Conservation (phyloP, 2,797 vertebrate genomes). For the Hemitrygon akajei region DNA sequence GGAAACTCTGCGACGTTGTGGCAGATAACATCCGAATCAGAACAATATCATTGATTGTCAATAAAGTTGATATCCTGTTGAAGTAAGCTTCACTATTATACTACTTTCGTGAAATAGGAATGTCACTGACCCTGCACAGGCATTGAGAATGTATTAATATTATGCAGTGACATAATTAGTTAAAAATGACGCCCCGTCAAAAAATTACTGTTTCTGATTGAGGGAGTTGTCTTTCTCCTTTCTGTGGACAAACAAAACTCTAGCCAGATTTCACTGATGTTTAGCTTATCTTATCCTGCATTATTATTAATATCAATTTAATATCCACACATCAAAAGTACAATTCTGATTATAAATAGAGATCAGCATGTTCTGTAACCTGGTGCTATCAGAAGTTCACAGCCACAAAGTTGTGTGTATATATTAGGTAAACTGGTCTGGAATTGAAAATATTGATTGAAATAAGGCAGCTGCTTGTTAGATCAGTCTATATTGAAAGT, state of each 20-base stretch:
- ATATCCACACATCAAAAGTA: conserved; percentile 31
- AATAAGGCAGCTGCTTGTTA: background rate
- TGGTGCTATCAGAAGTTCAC: conserved; percentile 14
- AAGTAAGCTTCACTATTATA: background rate
- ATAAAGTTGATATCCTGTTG: background rate
- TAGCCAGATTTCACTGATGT: conserved; percentile 5
- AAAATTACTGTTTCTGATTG: background rate
- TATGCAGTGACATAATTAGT: background rate
- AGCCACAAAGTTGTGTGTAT: background rate
- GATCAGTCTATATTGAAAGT: background rate
- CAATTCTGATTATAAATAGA: background rate
- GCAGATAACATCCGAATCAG: background rate
- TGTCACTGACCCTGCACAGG: background rate
- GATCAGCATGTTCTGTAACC: background rate
- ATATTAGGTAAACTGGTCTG: background rate
- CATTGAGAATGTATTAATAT: background rate
- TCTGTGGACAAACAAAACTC: background rate
- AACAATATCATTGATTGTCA: background rate
- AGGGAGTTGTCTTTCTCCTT: conserved; percentile 23
- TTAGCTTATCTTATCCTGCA: background rate
- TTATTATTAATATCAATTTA: background rate
- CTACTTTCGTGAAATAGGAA: background rate
- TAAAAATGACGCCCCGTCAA: background rate
- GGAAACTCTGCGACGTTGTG: background rate
- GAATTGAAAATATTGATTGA: background rate